Evolutionary conservation across 1,140 invertebrate species (phyloP), one percentile per base, ranked within the genome.

Genomic region (Halictus rubicundus): DNA sequence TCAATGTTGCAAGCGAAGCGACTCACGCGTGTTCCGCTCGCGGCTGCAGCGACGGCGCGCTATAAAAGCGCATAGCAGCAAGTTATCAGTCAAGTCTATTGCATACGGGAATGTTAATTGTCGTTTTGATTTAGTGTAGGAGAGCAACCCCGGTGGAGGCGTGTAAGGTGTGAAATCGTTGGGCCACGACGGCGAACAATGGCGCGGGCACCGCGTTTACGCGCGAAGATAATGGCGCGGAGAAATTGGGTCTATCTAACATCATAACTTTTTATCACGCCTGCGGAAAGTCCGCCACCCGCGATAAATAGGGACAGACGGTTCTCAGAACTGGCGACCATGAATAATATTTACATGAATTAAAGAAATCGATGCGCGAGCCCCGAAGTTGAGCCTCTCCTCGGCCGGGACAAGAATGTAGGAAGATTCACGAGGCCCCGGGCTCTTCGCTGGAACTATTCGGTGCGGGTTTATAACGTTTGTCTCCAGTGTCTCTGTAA

Each of bases 401-500:
- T 23, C 46, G n/a, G 27, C 65, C 65, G n/a, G 63, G n/a, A 61
- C 68, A 70, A 73, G 78, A 81, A 84, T 84, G 60, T 63, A 25
- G 32, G 27, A 69, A 76, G 78, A 78, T 73, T 77, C 66, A 66
- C 72, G 76, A 65, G 69, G 21, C 25, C 21, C 39, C 14, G 19
- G 12, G 27, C 12, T 25, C 27, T 9, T 8, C 61, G n/a, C 39
- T 70, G 69, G 42, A 84, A 84, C 78, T 85, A 84, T 85, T 83
- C 78, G 57, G 42, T 61, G 68, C 12, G 60, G 82, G 68, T 63
- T 85, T 69, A 81, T 82, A 85, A 82, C 83, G 59, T 82, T 78
- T 73, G 79, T 68, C 61, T 52, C 61, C 54, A 59, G 74, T 82
- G 69, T 84, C 79, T 68, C 60, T 81, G 83, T 85, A 85, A 85